These are phyloP conservation scores for Sebastes ruberrimus DNA, from an alignment of 2,797 vertebrate species.

Conservation along the genomic window DNA sequence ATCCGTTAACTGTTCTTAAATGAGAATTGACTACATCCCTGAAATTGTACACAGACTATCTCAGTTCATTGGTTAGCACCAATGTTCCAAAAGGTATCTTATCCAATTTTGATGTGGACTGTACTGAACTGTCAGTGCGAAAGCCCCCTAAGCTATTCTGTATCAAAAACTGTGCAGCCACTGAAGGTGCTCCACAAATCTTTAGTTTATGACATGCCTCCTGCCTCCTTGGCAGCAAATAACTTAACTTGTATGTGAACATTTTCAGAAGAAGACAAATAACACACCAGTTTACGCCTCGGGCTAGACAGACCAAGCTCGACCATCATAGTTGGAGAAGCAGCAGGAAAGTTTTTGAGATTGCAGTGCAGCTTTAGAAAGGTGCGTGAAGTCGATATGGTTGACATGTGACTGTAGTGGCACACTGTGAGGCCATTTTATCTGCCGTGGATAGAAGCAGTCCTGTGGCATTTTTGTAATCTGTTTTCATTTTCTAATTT, in stretches of 20 bases:
- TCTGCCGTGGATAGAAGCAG: conserved; percentile 46
- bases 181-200: conserved; percentile 53
- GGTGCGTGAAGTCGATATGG: conserved; percentile 43
- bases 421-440: conserved; percentile 42
- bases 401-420: conserved; percentile 49
- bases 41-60: not conserved
- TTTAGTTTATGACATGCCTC: conserved; percentile 52
- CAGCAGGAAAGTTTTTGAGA: conserved; percentile 48
- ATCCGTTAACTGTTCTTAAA: not conserved
- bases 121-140: conserved; percentile 18
- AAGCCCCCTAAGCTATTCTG: conserved; percentile 32
- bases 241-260: conserved; percentile 59
- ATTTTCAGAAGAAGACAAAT: conserved; percentile 70
- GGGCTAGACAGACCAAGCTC: conserved; percentile 46
- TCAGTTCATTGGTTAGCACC: not conserved
- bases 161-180: conserved; percentile 39
- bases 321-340: conserved; percentile 51
- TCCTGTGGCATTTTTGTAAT: conserved; percentile 61
- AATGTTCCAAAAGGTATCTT: not conserved
- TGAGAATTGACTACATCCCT: not conserved
- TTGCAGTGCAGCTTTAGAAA: conserved; percentile 43
- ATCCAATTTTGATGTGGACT: conserved; percentile 21
- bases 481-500: conserved; percentile 75
- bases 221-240: conserved; percentile 63
- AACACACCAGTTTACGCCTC: conserved; percentile 42